phyloP scores from a whole-genome alignment of 2,888 invertebrate species.

The Lordiphosa andalusiaca region DNA sequence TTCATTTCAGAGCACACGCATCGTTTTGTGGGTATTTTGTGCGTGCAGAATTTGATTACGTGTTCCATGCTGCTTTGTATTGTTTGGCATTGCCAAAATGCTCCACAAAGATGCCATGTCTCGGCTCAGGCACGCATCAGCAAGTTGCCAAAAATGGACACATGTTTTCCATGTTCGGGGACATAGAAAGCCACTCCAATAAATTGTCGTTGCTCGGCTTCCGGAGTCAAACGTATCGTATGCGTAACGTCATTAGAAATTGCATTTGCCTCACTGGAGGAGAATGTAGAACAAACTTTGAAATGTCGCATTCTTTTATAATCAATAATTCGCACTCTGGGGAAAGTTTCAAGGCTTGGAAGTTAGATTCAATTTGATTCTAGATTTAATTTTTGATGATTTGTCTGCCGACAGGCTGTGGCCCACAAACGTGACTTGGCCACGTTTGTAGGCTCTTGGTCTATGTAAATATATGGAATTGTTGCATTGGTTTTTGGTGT shows the following conservation, averaged over 20 bases:
- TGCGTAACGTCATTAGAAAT: constrained; percentile 29
- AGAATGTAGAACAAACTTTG: constrained; percentile 5
- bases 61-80: constrained; percentile 7
- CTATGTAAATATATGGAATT: constrained; percentile 30
- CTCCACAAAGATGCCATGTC: constrained; percentile 7
- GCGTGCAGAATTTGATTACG: constrained; percentile 12
- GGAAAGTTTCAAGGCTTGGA: background rate
- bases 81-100: constrained; percentile 5
- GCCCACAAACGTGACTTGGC: constrained; percentile 65
- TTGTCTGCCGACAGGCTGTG: constrained; percentile 48
- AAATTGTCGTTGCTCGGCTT: constrained; percentile 16
- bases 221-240: constrained; percentile 23
- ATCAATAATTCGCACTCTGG: constrained; percentile 34
- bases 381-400: constrained; percentile 40
- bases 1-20: constrained; percentile 8
- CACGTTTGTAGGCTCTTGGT: constrained; percentile 48
- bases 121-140: constrained; percentile 7
- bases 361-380: constrained; percentile 6
- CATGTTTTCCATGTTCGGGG: constrained; percentile 6
- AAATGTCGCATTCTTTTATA: constrained; percentile 3
- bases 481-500: constrained; percentile 20
- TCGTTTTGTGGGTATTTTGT: constrained; percentile 8
- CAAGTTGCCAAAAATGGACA: constrained; percentile 5
- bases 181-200: constrained; percentile 17
- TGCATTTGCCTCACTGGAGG: constrained; percentile 16